These are phyloP conservation scores for Centropus bengalensis DNA, from an alignment of 2,113 vertebrate genomes.

Conservation along the genomic window DNA sequence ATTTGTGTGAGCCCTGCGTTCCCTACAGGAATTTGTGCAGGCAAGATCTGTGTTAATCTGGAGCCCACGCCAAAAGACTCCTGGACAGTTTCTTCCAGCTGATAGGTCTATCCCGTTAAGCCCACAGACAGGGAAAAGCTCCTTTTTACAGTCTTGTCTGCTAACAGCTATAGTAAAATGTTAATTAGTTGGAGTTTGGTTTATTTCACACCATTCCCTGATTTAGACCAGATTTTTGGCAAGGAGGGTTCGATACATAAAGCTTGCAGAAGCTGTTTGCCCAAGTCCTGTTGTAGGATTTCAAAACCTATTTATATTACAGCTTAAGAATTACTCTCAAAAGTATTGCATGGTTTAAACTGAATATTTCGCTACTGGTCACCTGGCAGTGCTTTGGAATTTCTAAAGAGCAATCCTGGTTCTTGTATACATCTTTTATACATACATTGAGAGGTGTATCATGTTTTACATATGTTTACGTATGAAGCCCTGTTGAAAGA, in stretches of 20 bases:
- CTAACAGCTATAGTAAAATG: not conserved
- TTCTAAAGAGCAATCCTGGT: not conserved
- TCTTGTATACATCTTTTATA: not conserved
- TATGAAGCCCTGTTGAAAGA: not conserved
- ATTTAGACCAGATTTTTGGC: not conserved
- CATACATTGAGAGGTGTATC: not conserved
- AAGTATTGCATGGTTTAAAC: not conserved
- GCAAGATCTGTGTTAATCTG: not conserved
- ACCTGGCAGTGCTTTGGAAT: not conserved
- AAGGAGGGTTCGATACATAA: not conserved
- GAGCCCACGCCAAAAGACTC: not conserved
- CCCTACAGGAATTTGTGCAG: not conserved
- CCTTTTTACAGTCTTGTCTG: not conserved
- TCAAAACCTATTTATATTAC: not conserved
- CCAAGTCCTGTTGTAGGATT: not conserved
- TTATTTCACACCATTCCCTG: not conserved
- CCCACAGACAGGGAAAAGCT: not conserved
- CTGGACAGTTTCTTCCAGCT: not conserved
- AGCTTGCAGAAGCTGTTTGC: not conserved
- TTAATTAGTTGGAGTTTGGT: not conserved
- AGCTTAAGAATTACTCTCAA: not conserved
- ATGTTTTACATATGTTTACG: not conserved
- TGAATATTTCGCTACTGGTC: not conserved
- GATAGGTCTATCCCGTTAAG: not conserved
- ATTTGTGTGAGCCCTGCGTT: not conserved